Evolutionary conservation across 2,113 vertebrate genomes (phyloP).

Genomic region (Otus sunia): DNA sequence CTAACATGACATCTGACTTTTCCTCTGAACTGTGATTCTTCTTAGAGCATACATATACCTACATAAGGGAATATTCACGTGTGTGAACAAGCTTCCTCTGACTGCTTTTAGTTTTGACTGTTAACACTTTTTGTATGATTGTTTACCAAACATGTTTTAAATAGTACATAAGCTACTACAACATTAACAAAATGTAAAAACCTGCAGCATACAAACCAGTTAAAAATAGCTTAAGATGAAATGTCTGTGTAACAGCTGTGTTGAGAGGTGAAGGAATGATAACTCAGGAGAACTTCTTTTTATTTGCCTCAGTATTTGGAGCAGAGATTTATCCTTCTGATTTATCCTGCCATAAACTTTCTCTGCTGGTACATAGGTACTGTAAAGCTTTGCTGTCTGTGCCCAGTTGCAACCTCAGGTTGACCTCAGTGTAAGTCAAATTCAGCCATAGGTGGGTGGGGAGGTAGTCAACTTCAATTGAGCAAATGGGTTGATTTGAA

Average conservation of each 20-base stretch:
- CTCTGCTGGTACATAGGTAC: not conserved
- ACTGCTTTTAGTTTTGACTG: not conserved
- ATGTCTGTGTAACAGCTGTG: not conserved
- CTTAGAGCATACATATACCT: not conserved
- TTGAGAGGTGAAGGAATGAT: not conserved
- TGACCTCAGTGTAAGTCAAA: not conserved
- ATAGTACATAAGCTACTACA: not conserved
- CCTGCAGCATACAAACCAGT: not conserved
- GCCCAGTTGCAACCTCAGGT: not conserved
- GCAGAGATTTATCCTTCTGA: not conserved
- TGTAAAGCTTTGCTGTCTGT: not conserved
- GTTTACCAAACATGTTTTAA: not conserved
- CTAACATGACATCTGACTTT: not conserved
- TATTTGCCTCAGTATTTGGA: not conserved
- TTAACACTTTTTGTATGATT: not conserved
- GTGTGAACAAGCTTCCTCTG: not conserved
- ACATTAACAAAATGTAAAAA: not conserved
- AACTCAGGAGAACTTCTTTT: not conserved
- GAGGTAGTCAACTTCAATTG: not conserved
- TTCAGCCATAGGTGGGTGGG: not conserved
- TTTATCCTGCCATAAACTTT: not conserved
- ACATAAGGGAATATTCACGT: not conserved
- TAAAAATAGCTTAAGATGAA: not conserved
- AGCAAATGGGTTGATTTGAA: not conserved
- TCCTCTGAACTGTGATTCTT: not conserved